phyloP scores from a whole-genome alignment of 2,888 invertebrate species.

The Siphlonurus alternatus region DNA sequence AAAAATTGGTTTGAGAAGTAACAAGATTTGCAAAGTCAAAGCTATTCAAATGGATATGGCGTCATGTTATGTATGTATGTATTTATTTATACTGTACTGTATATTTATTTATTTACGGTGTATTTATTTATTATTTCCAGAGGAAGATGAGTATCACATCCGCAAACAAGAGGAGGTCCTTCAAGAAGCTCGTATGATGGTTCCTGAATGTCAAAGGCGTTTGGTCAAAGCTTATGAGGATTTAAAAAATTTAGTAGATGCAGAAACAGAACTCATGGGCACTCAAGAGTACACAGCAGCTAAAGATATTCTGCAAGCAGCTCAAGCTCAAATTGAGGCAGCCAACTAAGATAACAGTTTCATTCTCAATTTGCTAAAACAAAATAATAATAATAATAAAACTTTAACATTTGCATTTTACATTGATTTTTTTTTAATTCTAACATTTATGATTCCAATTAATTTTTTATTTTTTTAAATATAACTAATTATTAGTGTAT shows the following conservation, averaged over 20 bases:
- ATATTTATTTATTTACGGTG: too few species aligned
- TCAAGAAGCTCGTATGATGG: slow-evolving; percentile 80
- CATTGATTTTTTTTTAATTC: too few species aligned
- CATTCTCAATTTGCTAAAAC: background rate
- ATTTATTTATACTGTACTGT: too few species aligned
- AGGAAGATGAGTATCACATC: slow-evolving; percentile 61
- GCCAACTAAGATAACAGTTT: background rate
- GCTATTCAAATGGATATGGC: too few species aligned
- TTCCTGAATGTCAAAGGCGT: slow-evolving; percentile 75
- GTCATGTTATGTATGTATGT: too few species aligned
- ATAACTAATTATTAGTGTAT: too few species aligned
- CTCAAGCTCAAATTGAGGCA: background rate
- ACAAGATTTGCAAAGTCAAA: too few species aligned
- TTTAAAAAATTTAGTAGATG: slow-evolving; percentile 50
- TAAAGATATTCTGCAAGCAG: slow-evolving; percentile 39
- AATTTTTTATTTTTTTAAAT: too few species aligned
- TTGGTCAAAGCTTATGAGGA: slow-evolving; percentile 57
- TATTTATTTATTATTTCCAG: slow-evolving; percentile 20
- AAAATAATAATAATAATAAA: background rate
- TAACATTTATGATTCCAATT: too few species aligned
- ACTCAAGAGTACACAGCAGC: slow-evolving; percentile 54
- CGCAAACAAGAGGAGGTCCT: slow-evolving; percentile 77
- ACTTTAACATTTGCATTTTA: too few species aligned
- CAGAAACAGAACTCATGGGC: slow-evolving; percentile 61
- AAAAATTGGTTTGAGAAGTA: too few species aligned